These are phyloP conservation scores for Oligia latruncula DNA, from an alignment of 2,888 invertebrate species.

Conservation along the genomic window DNA sequence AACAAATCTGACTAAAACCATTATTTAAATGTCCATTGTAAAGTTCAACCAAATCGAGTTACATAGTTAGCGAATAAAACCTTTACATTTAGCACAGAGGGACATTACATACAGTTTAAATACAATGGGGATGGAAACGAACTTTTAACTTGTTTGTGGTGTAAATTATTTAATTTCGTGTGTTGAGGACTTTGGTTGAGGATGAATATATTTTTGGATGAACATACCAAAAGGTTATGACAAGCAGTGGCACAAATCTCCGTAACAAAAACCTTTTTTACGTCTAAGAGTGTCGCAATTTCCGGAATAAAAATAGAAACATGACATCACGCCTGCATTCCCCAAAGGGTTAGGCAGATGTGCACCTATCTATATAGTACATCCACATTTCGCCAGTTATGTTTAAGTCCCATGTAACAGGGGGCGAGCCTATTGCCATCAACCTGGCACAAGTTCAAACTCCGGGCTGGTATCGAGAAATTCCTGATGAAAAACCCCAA, in stretches of 20 bases:
- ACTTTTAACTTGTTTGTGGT: slow-evolving; percentile 14
- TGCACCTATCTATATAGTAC: background rate
- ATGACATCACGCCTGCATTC: background rate
- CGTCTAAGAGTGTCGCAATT: background rate
- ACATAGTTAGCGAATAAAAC: slow-evolving; percentile 33
- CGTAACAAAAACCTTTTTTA: background rate
- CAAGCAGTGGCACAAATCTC: background rate
- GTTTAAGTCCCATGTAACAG: background rate
- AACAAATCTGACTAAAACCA: slow-evolving; percentile 17
- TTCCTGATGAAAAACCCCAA: background rate
- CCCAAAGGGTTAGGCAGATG: background rate
- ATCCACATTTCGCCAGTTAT: background rate
- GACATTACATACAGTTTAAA: slow-evolving; percentile 24
- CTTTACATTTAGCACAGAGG: slow-evolving; percentile 4
- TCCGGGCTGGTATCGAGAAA: background rate
- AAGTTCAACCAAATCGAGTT: slow-evolving; percentile 29
- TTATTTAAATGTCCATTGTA: slow-evolving; percentile 22
- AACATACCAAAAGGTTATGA: no score
- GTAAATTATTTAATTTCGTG: background rate
- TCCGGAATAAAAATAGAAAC: background rate
- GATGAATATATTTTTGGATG: background rate
- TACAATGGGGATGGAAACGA: slow-evolving; percentile 18
- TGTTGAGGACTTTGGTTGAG: background rate
- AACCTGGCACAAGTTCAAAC: background rate
- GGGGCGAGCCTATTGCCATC: background rate